phyloP scores from a whole-genome alignment of 1,140 invertebrate species.

The Bombus huntii region DNA sequence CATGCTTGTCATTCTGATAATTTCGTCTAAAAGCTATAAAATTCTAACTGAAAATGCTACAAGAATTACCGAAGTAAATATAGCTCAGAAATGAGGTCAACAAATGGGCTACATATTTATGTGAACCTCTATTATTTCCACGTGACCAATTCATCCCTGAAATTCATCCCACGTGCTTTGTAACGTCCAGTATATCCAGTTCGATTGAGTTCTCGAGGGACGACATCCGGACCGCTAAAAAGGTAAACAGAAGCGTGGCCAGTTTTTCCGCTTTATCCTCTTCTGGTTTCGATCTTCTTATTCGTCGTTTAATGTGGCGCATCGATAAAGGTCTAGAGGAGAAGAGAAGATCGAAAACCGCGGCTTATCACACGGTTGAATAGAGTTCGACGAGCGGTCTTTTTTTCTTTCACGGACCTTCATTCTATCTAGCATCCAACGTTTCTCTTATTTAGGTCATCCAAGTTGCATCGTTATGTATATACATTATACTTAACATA shows the following conservation, averaged over 20 bases:
- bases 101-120: neutral
- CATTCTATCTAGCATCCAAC: constrained; percentile 16
- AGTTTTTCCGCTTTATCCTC: neutral
- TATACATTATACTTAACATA: neutral
- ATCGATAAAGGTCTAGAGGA: neutral
- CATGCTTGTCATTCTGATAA: neutral
- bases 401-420: constrained; percentile 5
- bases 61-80: neutral
- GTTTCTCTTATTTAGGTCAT: constrained; percentile 71
- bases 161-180: neutral
- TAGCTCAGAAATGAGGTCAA: neutral
- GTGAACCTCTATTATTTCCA: neutral
- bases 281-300: neutral
- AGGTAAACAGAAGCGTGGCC: neutral
- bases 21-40: neutral
- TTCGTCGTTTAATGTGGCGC: neutral
- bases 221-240: neutral
- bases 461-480: constrained; percentile 38
- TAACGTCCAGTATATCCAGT: neutral
- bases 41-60: neutral
- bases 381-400: constrained; percentile 42
- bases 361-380: constrained; percentile 49
- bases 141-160: neutral
- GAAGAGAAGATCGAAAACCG: constrained; percentile 15
- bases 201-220: neutral